Base-by-base conservation (phyloP, 2,888 invertebrate species). In the Scrobipalpa atriplicella region DNA sequence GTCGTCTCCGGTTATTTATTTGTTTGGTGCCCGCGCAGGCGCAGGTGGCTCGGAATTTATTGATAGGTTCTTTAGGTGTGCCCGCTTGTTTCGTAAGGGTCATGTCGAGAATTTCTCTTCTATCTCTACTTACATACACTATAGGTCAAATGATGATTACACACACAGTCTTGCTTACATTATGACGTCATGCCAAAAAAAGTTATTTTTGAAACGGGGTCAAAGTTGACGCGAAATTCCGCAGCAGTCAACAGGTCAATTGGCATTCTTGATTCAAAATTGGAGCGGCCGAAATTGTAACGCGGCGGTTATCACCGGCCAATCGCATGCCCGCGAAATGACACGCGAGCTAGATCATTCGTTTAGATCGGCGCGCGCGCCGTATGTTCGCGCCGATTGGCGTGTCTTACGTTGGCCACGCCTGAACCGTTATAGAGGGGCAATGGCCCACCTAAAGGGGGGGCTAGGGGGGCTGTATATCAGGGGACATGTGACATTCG, bases 381-480 rank as follows among this genome's bases (percentile, higher is more conserved):
- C 75, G 63, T 16, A 75, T 85, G 81, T 81, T 85, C 79, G 82
- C 85, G 78, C 85, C 86, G 86, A 92, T 92, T 92, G 92, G 92
- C 88, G 91, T 89, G 80, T 79, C 79, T 78, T 72, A 73, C 80
- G 76, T 76, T 87, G 75, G 90, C 92, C 87, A 82, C 92, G 92
- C 92, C 92, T 90, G 89, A 84, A 89, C 91, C 90, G 92, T 90
- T 90, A 90, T 80, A 86, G 87, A 84, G 90, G 90, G 90, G 90
- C 87, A 89, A 74, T 86, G 86, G 85, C 84, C 88, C 85, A 78
- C 85, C 83, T 78, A 81, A 86, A 87, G 88, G 89, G 85, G 91
- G 91, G 86, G 41, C 86, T 83, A 47, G 47, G 47, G 47, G 80
- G 86, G 41, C 86, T 83, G 81, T 89, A 82, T 88, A 86, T 85